Percentiles rank a stretch among this genome's conserved stretches.
These are phyloP conservation scores for Onychomys torridus DNA, from an alignment of 2,797 vertebrate genomes.

Conservation along the genomic window DNA sequence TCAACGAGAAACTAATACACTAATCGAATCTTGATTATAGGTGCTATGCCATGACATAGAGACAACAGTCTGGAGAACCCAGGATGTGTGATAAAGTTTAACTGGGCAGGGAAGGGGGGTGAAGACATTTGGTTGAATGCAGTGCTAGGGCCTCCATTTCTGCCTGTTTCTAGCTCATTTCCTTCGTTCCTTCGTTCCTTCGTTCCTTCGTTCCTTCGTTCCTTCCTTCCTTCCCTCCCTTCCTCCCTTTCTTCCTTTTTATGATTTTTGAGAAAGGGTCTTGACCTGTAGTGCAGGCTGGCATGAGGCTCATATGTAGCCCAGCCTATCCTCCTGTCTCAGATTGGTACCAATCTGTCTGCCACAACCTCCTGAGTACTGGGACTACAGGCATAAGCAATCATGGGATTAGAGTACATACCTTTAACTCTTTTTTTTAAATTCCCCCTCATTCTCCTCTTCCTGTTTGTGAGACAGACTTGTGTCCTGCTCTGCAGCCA, in stretches of 20 bases:
- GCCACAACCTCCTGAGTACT: not conserved
- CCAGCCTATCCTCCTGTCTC: not conserved
- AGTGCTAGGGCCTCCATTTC: not conserved
- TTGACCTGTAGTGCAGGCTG: not conserved
- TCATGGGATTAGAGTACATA: not conserved
- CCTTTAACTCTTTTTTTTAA: not conserved
- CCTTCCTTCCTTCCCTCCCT: not conserved
- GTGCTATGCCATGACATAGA: not conserved
- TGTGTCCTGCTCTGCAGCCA: not conserved
- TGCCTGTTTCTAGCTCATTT: not conserved
- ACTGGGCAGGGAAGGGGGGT: not conserved
- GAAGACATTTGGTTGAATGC: not conserved
- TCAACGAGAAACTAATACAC: not conserved
- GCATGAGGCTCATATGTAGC: not conserved
- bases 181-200: too few species aligned
- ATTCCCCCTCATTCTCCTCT: not conserved
- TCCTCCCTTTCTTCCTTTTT: not conserved
- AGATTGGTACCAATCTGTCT: too few species aligned
- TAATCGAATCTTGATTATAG: not conserved
- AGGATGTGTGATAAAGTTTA: not conserved
- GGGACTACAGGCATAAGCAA: not conserved
- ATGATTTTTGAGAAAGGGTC: not conserved
- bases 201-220: fast-evolving
- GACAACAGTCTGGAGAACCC: not conserved
- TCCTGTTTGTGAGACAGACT: not conserved